These are phyloP conservation scores for Sylvilagus floridanus DNA, from an alignment of 2,797 vertebrate genomes.

Conservation along the genomic window DNA sequence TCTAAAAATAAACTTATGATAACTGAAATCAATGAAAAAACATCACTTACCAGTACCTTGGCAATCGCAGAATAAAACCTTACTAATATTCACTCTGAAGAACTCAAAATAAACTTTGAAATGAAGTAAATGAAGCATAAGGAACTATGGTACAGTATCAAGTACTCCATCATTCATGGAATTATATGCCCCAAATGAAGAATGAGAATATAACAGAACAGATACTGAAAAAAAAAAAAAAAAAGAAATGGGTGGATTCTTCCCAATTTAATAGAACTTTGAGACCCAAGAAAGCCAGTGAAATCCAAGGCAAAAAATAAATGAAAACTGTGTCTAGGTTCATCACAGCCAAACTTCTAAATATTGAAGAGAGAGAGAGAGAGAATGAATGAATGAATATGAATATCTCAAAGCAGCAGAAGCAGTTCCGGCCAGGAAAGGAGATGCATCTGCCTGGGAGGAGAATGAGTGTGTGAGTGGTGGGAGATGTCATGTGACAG, in stretches of 20 bases:
- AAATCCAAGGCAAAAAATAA: slow-evolving; percentile 13
- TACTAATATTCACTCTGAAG: background rate
- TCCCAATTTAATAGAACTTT: background rate
- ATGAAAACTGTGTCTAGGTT: background rate
- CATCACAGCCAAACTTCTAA: background rate
- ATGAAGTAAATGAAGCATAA: background rate
- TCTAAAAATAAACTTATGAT: background rate
- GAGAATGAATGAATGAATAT: no score
- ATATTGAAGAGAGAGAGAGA: background rate
- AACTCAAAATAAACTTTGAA: background rate
- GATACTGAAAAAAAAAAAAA: background rate
- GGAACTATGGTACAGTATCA: no score
- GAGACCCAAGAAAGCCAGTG: background rate
- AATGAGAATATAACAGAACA: background rate
- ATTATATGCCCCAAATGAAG: no score
- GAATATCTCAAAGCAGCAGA: no score
- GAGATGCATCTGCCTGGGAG: no score
- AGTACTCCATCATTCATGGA: background rate
- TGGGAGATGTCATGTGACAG: background rate
- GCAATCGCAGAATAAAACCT: background rate
- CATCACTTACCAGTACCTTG: background rate
- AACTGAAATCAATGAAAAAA: background rate
- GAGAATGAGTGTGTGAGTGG: background rate
- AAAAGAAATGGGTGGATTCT: background rate
- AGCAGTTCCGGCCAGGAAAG: no score